Percentiles rank a stretch among this genome's conserved stretches.
phyloP scores from a whole-genome alignment of 2,797 vertebrate species.

The Pteropus rufus region DNA sequence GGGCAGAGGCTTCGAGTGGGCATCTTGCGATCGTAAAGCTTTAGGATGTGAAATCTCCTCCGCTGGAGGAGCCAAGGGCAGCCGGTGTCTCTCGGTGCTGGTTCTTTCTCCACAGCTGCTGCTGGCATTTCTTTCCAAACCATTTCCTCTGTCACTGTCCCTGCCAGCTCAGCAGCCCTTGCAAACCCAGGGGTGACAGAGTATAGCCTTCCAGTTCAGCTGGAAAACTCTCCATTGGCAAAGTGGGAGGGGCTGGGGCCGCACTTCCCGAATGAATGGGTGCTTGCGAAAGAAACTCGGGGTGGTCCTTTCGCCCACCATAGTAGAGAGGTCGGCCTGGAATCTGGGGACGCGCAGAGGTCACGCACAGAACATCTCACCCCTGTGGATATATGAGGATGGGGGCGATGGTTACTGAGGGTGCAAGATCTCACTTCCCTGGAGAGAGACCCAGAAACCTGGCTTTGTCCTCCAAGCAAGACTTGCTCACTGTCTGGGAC shows the following conservation, averaged over 20 bases:
- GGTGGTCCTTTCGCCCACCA: background rate
- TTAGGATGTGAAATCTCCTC: fast-evolving
- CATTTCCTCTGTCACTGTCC: background rate
- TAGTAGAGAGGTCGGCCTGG: background rate
- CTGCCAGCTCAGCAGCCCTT: background rate
- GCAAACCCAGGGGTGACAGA: fast-evolving
- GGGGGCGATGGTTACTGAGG: fast-evolving
- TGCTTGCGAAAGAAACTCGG: fast-evolving
- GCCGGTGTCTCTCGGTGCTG: fast-evolving
- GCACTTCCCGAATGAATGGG: fast-evolving
- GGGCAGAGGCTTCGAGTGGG: background rate
- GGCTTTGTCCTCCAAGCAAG: background rate
- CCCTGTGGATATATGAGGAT: fast-evolving
- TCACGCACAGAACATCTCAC: fast-evolving
- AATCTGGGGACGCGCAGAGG: background rate
- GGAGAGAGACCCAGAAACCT: background rate
- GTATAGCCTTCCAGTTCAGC: too few relatives aligned
- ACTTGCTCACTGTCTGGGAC: fast-evolving
- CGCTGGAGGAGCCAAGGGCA: background rate
- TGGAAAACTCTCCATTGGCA: background rate
- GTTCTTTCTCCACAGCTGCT: background rate
- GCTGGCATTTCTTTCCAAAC: background rate
- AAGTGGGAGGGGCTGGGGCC: background rate
- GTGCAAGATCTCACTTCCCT: background rate
- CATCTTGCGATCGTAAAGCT: fast-evolving